These are phyloP conservation scores for Isaurus tuberculatus DNA, from an alignment of 92 coral and sea anemone genomes.

Conservation along the genomic window DNA sequence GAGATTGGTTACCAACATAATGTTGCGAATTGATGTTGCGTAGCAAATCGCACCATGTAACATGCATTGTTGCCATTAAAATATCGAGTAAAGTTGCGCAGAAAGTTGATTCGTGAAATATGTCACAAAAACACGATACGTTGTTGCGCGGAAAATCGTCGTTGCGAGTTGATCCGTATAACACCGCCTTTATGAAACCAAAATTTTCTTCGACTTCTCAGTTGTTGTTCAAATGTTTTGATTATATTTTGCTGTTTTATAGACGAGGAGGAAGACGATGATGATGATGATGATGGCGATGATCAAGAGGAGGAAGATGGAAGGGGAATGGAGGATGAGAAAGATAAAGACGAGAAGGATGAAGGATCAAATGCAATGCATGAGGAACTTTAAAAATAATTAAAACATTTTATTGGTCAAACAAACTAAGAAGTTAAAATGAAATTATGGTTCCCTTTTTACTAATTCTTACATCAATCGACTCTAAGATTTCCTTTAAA, in stretches of 20 bases:
- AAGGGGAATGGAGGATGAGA: constrained; percentile 40
- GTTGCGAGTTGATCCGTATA: too few relatives aligned
- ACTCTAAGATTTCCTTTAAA: background rate
- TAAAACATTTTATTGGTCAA: background rate
- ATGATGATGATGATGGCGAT: too few relatives aligned
- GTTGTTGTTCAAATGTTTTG: constrained; percentile 30
- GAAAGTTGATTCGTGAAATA: too few relatives aligned
- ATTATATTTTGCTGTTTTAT: constrained; percentile 50
- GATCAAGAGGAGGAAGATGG: background rate
- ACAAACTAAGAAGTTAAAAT: background rate
- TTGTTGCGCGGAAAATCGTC: too few relatives aligned
- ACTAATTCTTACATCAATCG: background rate
- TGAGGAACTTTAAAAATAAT: constrained; percentile 3
- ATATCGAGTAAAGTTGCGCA: too few relatives aligned
- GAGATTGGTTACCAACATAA: too few relatives aligned
- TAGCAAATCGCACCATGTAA: too few relatives aligned
- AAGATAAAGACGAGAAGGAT: constrained; percentile 48
- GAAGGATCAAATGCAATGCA: constrained; percentile 23
- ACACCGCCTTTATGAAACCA: too few relatives aligned
- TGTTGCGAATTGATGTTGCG: too few relatives aligned
- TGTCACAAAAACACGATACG: too few relatives aligned
- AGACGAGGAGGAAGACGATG: constrained; percentile 62
- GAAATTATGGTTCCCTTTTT: background rate
- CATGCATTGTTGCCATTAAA: too few relatives aligned
- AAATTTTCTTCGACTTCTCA: background rate